Conservation (phyloP, 2,797 vertebrate genomes). For the Spinibarbus caldwelli region DNA sequence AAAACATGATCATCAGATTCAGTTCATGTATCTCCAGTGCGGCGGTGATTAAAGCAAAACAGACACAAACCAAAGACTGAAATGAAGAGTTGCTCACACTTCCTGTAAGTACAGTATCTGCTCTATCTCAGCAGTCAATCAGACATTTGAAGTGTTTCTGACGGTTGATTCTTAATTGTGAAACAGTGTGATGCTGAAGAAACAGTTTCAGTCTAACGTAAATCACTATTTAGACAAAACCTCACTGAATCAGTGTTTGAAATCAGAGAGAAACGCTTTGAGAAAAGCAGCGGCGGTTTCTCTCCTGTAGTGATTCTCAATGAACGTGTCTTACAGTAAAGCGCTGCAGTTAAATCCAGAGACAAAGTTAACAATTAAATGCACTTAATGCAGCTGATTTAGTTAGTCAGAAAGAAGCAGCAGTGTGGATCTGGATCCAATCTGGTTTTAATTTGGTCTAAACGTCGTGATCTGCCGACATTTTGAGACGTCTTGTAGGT, state of each 20-base stretch:
- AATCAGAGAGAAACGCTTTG: background rate
- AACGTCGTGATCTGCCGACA: background rate
- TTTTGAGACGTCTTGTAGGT: background rate
- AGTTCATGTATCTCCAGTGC: background rate
- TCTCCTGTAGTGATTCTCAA: slow-evolving; percentile 4
- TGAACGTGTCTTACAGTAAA: too few relatives aligned
- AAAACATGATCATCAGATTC: too few relatives aligned
- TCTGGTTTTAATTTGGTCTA: background rate
- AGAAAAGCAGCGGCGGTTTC: background rate
- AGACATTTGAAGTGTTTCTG: background rate
- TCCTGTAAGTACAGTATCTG: background rate
- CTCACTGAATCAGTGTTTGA: background rate
- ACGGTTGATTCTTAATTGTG: background rate
- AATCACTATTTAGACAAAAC: background rate
- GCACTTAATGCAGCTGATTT: background rate
- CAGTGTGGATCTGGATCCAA: background rate
- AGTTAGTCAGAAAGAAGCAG: background rate
- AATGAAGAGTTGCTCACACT: background rate
- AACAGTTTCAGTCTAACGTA: background rate
- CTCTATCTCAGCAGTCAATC: background rate
- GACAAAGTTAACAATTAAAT: background rate
- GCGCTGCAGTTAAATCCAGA: background rate
- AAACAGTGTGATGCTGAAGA: too few relatives aligned
- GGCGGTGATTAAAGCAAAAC: background rate
- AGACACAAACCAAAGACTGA: too few relatives aligned